Percentiles rank a stretch among this genome's conserved stretches.
These are phyloP conservation scores for Musca domestica DNA, from an alignment of 1,140 invertebrate species.

Conservation along the genomic window DNA sequence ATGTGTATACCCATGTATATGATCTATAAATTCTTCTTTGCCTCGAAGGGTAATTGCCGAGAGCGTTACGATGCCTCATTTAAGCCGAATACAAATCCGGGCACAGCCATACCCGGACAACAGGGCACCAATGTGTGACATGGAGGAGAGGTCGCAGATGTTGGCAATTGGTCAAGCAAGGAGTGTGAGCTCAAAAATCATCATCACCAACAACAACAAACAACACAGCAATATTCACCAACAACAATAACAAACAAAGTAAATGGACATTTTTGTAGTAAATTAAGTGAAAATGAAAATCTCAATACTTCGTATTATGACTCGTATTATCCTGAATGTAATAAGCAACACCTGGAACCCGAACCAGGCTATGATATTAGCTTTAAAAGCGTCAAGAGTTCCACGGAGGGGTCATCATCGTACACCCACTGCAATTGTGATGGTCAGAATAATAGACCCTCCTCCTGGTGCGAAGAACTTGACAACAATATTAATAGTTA, in stretches of 20 bases:
- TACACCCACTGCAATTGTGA: neutral
- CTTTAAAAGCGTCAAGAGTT: neutral
- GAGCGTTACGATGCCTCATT: slow-evolving; percentile 41
- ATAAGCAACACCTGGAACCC: neutral
- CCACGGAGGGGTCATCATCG: neutral
- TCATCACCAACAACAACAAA: neutral
- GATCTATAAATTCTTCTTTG: slow-evolving; percentile 71
- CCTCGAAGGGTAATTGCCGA: slow-evolving; percentile 64
- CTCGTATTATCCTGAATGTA: neutral
- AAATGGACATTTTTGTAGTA: slow-evolving; percentile 21
- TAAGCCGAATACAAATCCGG: slow-evolving; percentile 38
- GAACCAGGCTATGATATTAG: slow-evolving; percentile 7
- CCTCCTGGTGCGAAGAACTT: neutral
- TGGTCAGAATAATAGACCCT: neutral
- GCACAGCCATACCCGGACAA: slow-evolving; percentile 49
- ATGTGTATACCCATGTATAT: slow-evolving; percentile 88
- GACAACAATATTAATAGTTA: slow-evolving; percentile 11
- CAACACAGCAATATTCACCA: slow-evolving; percentile 34
- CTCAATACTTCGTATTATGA: no score
- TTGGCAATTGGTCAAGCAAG: neutral
- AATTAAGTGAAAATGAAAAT: slow-evolving; percentile 22
- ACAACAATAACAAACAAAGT: slow-evolving; percentile 35
- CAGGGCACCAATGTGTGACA: slow-evolving; percentile 53
- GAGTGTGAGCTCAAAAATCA: slow-evolving; percentile 10
- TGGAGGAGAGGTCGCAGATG: slow-evolving; percentile 27